Evolutionary conservation across 2,888 invertebrate species (phyloP), one percentile per base, ranked within the genome.

Genomic region (Andrena marginata): DNA sequence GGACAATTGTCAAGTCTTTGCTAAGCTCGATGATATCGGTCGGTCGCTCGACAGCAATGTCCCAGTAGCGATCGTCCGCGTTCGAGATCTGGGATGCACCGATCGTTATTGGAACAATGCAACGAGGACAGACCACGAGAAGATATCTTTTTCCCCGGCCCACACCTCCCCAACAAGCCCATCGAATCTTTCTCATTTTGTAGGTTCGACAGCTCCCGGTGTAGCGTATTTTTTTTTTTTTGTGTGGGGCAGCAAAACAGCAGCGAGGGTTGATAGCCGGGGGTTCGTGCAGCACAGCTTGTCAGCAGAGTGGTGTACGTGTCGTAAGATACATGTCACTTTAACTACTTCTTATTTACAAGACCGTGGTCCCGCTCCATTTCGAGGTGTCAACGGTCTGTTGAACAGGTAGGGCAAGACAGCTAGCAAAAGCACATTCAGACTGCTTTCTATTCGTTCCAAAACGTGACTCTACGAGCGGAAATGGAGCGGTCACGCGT

Each of bases 261-360:
- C 94, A 91, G 89, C 89, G 80, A 74, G 93, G 93, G 93, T 93
- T 94, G 92, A 91, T 93, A 93, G 93, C 93, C 91, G 92, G 93
- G 42, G 94, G 92, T 87, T 93, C 94, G 94, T 94, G 94, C 94
- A 94, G 94, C 94, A 93, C 94, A 94, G 94, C 94, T 94, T 94
- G 94, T 93, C 94, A 94, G 94, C 94, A 94, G 93, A 94, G 93
- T 94, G 92, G 93, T 94, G 93, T 93, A 91, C 91, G 93, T 93
- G 91, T 93, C 92, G 91, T 92, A 91, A 72, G 54, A 89, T 88
- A 88, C 85, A 87, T 87, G 88, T 90, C 80, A 85, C 82, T 91
- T 85, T 80, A 89, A 87, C 90, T 90, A 92, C 90, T 86, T 89
- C 78, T 90, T 90, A 90, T 90, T 88, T 91, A 89, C 91, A 91